These are phyloP conservation scores for Boleophthalmus pectinirostris DNA, from an alignment of 2,113 vertebrate genomes.

Conservation along the genomic window DNA sequence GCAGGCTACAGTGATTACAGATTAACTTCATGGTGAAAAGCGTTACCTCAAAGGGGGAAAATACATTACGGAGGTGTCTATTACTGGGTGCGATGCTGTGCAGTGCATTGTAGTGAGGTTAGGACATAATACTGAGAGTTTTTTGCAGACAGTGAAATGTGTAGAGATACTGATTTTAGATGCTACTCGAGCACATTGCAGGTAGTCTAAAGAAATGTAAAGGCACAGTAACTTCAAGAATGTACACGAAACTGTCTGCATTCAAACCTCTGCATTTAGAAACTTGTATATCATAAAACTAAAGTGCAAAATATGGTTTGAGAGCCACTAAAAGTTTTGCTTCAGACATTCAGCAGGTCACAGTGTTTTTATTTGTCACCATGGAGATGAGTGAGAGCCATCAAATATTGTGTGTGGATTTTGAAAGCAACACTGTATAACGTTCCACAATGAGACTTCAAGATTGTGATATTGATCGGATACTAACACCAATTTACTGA, in stretches of 20 bases:
- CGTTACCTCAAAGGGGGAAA: background rate
- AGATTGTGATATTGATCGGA: no score
- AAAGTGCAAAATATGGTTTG: no score
- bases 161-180: background rate
- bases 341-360: no score
- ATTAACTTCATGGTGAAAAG: slow-evolving; percentile 14
- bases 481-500: no score
- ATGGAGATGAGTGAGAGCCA: no score
- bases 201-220: background rate
- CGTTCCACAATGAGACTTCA: no score
- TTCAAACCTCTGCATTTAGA: background rate
- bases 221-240: background rate
- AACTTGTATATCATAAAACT: background rate
- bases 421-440: no score
- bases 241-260: background rate
- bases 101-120: background rate
- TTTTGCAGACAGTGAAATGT: background rate
- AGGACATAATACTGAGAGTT: background rate
- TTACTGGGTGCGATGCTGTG: background rate
- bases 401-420: no score
- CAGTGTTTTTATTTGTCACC: no score
- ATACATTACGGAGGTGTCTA: slow-evolving; percentile 5
- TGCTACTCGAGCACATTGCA: background rate
- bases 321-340: no score
- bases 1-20: background rate